Percentiles rank a stretch among this genome's conserved stretches.
These are phyloP conservation scores for Allophyes oxyacanthae DNA, from an alignment of 2,888 invertebrate species.

Conservation along the genomic window DNA sequence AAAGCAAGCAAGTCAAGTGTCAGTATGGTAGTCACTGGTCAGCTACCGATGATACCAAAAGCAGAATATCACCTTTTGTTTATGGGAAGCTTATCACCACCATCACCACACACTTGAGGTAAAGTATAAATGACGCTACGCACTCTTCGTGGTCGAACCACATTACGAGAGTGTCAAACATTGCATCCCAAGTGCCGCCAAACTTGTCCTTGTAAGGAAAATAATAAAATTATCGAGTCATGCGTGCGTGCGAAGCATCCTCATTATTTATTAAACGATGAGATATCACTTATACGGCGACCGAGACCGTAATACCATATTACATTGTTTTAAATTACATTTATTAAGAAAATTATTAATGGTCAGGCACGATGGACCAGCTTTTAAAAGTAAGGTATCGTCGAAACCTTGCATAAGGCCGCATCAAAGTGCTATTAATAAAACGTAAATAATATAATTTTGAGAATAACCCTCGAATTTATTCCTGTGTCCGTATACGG, in stretches of 20 bases:
- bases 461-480: slow-evolving; percentile 22
- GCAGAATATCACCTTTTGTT: too few species aligned
- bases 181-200: slow-evolving; percentile 29
- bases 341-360: slow-evolving; percentile 39
- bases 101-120: too few species aligned
- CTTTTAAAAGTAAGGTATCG: slow-evolving; percentile 27
- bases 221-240: slow-evolving; percentile 55
- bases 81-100: too few species aligned
- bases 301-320: slow-evolving; percentile 29
- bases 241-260: slow-evolving; percentile 38
- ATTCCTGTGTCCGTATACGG: slow-evolving; percentile 7
- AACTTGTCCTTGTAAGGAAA: slow-evolving; percentile 29
- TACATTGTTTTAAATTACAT: slow-evolving; percentile 54
- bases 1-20: too few species aligned
- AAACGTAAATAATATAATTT: slow-evolving; percentile 35
- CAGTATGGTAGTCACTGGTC: too few species aligned
- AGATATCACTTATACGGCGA: slow-evolving; percentile 34
- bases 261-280: slow-evolving; percentile 40
- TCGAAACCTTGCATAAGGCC: slow-evolving; percentile 37
- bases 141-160: slow-evolving; percentile 9
- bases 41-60: too few species aligned
- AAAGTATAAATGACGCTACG: not conserved
- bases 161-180: slow-evolving; percentile 20
- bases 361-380: slow-evolving; percentile 6
- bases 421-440: slow-evolving; percentile 23